Base-by-base conservation (phyloP, 2,797 vertebrate genomes). In the Falco novaeseelandiae region DNA sequence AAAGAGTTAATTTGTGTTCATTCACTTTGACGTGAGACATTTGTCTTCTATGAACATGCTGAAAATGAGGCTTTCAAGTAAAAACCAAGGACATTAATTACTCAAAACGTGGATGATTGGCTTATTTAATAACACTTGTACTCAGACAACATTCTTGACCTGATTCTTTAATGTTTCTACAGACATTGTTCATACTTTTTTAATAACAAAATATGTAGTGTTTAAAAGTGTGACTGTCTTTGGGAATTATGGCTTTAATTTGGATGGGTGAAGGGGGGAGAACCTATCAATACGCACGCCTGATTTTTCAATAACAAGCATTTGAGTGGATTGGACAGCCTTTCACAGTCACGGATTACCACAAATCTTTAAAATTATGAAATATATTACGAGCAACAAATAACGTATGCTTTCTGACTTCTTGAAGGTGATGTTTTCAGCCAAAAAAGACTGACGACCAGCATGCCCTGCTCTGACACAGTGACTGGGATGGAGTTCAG, bases 241-340 rank as follows among this genome's bases (percentile, higher is more conserved):
- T 72, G 93, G 91, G 89, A 95, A 92, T 95, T 92, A 54, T 3
- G 29, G 48, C 51, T 92, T 95, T 92, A 87, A 92, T 97, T 96
- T 83, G 76, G 48, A 19, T 74, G 65, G 54, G 40, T 36, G 79
- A 61, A 49, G 49, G 49, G 83, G 42, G 83, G 29, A 90, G 48
- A 48, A 55, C 91, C 84, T 83, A 1, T 71, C 85, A 91, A 69
- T 94, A 62, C 32, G 16, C 54, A 81, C 65, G 30, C 85, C 89
- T 90, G 6, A 51, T 91, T 94, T 93, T 96, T 92, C 95, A 91
- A 55, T 91, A 93, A 89, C 91, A 78, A 91, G 79, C 78, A 69
- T 93, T 92, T 73, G 87, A 69, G 65, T 95, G 77, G 73, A 87
- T 96, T 94, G 89, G 87, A 93, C 87, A 93, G 62, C 83, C 72